These are phyloP conservation scores for Anolis carolinensis DNA, from an alignment of 2,113 vertebrate species.

Conservation along the genomic window DNA sequence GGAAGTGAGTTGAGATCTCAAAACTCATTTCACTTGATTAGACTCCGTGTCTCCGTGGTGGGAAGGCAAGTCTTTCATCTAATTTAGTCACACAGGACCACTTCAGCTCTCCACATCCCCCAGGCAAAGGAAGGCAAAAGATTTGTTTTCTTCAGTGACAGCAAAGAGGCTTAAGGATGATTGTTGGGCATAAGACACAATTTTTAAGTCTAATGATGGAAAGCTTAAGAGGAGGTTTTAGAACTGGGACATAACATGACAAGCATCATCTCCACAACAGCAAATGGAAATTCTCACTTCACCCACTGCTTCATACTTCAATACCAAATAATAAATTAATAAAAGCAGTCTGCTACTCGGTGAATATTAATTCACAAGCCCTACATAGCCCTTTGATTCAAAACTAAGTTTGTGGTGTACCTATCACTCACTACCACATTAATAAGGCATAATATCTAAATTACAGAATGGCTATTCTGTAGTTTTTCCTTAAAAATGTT, in stretches of 20 bases:
- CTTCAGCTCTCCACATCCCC: slow-evolving; percentile 74
- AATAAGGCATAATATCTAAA: slow-evolving; percentile 12
- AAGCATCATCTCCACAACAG: slow-evolving; percentile 59
- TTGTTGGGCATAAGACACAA: slow-evolving; percentile 70
- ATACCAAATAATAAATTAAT: slow-evolving; percentile 65
- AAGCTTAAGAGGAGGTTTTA: slow-evolving; percentile 71
- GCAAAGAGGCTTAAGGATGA: slow-evolving; percentile 78
- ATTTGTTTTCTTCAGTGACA: slow-evolving; percentile 80
- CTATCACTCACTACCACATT: background rate
- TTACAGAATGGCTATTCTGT: background rate
- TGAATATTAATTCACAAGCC: slow-evolving; percentile 52
- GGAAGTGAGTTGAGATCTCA: slow-evolving; percentile 80
- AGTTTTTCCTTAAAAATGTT: background rate
- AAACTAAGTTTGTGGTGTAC: slow-evolving; percentile 15
- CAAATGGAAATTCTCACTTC: slow-evolving; percentile 60
- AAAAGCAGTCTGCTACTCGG: slow-evolving; percentile 52
- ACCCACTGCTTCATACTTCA: slow-evolving; percentile 60
- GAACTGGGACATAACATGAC: slow-evolving; percentile 72
- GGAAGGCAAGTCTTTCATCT: slow-evolving; percentile 81
- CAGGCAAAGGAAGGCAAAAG: slow-evolving; percentile 74
- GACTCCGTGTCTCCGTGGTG: slow-evolving; percentile 73
- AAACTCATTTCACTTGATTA: slow-evolving; percentile 85
- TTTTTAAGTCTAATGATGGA: slow-evolving; percentile 73
- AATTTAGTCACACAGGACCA: slow-evolving; percentile 80
- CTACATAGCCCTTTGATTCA: slow-evolving; percentile 51